Conservation (phyloP, 2,888 invertebrate species). For the Deilephila porcellus region DNA sequence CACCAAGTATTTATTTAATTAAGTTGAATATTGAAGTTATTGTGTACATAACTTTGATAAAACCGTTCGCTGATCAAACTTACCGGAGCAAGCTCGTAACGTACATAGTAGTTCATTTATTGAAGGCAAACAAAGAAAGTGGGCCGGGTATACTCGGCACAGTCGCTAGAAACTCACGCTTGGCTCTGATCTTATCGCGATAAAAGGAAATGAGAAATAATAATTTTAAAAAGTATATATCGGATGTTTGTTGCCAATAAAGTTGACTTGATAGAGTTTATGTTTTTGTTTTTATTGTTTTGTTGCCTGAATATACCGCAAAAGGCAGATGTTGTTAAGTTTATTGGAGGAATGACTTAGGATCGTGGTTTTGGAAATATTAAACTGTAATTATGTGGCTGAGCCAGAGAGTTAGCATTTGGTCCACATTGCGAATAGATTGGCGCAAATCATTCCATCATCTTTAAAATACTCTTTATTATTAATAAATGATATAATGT, state of each 20-base stretch:
- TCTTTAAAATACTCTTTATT: too few species aligned
- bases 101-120: slow-evolving; percentile 43
- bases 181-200: slow-evolving; percentile 1
- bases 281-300: too few species aligned
- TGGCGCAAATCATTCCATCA: too few species aligned
- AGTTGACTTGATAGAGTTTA: neutral
- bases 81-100: slow-evolving; percentile 1
- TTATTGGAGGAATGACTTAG: too few species aligned
- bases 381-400: too few species aligned
- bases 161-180: slow-evolving; percentile 29
- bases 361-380: too few species aligned
- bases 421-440: too few species aligned
- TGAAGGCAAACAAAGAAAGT: slow-evolving; percentile 57
- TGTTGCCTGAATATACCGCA: too few species aligned
- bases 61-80: slow-evolving; percentile 26
- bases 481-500: too few species aligned
- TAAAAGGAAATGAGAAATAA: slow-evolving; percentile 21
- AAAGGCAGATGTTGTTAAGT: too few species aligned
- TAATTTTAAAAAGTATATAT: neutral
- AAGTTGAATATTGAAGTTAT: slow-evolving; percentile 17
- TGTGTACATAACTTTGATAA: slow-evolving; percentile 19
- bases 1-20: slow-evolving; percentile 5
- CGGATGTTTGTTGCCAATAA: neutral
- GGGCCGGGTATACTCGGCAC: slow-evolving; percentile 51
- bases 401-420: too few species aligned